A percentile compares a stretch with the other conserved stretches of the same genome.
Conservation (phyloP, 35 echinoderm and acorn worm genomes). For the Lytechinus pictus region DNA sequence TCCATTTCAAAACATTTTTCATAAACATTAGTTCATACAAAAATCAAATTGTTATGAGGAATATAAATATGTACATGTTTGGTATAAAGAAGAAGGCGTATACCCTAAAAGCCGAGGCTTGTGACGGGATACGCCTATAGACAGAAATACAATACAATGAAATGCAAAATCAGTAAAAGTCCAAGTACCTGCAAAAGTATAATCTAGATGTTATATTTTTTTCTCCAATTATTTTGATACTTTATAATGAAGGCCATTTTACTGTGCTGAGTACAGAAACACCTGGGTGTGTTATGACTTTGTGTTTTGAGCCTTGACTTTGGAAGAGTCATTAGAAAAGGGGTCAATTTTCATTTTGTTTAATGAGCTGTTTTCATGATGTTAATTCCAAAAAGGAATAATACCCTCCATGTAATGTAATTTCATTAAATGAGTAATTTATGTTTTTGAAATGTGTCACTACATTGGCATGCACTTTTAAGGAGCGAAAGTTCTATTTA, state of each 20-base stretch:
- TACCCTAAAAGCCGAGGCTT: too few species aligned
- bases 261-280: background rate
- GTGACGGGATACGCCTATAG: too few species aligned
- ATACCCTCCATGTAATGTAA: background rate
- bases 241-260: background rate
- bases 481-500: background rate
- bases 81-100: too few species aligned
- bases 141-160: too few species aligned
- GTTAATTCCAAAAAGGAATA: background rate
- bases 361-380: background rate
- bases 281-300: background rate
- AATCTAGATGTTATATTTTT: background rate
- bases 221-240: background rate
- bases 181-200: background rate
- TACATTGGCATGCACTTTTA: background rate
- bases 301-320: conserved; percentile 18
- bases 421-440: too few species aligned
- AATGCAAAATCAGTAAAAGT: background rate
- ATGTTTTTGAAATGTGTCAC: background rate
- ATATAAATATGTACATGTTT: too few species aligned
- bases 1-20: too few species aligned
- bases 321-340: background rate
- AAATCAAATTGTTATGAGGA: too few species aligned
- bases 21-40: too few species aligned
- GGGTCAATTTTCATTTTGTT: background rate